These are phyloP conservation scores for Cercopithecus mona DNA, from an alignment of 2,113 vertebrate species.

Conservation along the genomic window DNA sequence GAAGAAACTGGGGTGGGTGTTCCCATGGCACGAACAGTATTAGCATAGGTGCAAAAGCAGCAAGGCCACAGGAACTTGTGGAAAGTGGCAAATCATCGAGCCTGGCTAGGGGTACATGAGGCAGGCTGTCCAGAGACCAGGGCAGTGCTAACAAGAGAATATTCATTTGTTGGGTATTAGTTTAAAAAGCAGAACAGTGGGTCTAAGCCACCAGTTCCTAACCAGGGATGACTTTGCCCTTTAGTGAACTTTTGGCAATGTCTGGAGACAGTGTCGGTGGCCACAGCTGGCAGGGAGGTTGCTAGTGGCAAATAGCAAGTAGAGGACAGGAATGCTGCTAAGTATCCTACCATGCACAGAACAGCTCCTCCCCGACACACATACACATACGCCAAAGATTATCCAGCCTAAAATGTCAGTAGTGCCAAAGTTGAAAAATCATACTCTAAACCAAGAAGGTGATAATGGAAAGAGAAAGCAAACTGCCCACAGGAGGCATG, in stretches of 20 bases:
- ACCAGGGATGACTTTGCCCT: not conserved
- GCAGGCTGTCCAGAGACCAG: not conserved
- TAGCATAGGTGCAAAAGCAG: no score
- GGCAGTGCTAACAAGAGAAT: not conserved
- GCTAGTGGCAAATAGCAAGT: not conserved
- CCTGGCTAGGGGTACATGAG: not conserved
- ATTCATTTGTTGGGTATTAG: not conserved
- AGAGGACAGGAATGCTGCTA: not conserved
- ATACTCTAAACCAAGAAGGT: not conserved
- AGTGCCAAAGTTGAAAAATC: not conserved
- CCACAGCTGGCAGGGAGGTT: no score
- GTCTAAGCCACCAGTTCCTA: not conserved
- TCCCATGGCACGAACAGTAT: not conserved
- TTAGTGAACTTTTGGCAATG: not conserved
- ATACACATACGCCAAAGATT: not conserved
- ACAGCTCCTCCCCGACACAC: not conserved
- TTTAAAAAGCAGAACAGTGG: not conserved
- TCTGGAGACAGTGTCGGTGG: not conserved
- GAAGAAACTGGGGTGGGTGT: not conserved
- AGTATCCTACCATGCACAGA: not conserved
- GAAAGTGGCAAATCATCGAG: rapidly evolving
- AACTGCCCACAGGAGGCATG: rapidly evolving
- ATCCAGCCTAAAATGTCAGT: not conserved
- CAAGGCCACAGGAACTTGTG: not conserved
- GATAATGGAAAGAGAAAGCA: not conserved